Conservation (phyloP, 2,888 invertebrate species). For the Scelioninae gen. 2 region DNA sequence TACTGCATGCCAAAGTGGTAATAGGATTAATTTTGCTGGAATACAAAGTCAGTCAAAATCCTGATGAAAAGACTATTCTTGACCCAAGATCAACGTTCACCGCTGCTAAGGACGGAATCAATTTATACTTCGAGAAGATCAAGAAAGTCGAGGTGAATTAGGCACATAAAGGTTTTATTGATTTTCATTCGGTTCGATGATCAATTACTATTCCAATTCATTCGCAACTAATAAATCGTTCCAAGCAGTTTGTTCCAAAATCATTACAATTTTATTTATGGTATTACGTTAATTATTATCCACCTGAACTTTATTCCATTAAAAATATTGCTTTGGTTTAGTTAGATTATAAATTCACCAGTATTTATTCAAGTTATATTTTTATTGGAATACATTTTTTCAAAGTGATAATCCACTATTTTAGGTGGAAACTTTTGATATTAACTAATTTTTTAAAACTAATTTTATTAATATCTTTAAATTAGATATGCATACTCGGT, state of each 20-base stretch:
- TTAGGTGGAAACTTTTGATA: neutral
- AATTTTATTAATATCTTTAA: too few relatives aligned
- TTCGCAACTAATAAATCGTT: neutral
- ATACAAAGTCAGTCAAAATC: constrained; percentile 66
- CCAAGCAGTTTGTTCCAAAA: neutral
- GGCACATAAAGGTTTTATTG: constrained; percentile 12
- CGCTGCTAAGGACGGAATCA: constrained; percentile 68
- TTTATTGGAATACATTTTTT: neutral
- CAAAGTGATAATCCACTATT: neutral
- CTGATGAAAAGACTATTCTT: constrained; percentile 62
- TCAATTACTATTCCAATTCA: neutral
- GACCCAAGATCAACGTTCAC: constrained; percentile 69
- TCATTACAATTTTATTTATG: neutral
- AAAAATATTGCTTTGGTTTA: neutral
- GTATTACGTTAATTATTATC: neutral
- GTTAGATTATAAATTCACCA: neutral
- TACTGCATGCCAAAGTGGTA: constrained; percentile 70
- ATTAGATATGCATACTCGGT: too few relatives aligned
- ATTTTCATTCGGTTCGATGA: neutral
- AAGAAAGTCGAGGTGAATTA: constrained; percentile 20
- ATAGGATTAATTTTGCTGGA: constrained; percentile 66
- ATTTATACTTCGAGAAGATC: constrained; percentile 67
- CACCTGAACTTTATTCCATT: too few relatives aligned
- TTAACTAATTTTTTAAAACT: too few relatives aligned
- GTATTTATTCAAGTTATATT: neutral